These are phyloP conservation scores for Basileuterus tristriatus DNA, from an alignment of 2,797 vertebrate genomes.

Conservation along the genomic window DNA sequence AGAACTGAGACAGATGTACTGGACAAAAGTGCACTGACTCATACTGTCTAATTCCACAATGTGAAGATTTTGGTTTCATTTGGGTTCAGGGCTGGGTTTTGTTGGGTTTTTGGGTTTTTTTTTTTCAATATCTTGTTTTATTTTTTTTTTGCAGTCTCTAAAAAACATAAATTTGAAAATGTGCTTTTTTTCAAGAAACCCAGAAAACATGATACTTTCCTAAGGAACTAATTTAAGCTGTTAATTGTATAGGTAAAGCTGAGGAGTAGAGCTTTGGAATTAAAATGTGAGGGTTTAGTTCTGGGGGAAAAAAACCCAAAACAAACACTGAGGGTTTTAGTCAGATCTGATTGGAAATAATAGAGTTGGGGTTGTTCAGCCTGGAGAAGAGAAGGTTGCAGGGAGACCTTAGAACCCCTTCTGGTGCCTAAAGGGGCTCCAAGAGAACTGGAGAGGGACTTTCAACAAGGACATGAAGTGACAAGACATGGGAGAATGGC, in stretches of 20 bases:
- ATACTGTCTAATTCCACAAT: not conserved
- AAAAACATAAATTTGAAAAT: not conserved
- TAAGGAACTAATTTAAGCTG: not conserved
- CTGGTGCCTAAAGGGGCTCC: not conserved
- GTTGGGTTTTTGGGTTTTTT: not conserved
- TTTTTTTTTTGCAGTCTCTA: not conserved
- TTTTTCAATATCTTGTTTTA: not conserved
- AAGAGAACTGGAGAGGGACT: not conserved
- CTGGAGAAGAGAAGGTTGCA: not conserved
- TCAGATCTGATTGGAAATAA: not conserved
- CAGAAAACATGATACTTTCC: not conserved
- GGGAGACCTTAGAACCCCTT: not conserved
- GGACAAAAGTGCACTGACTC: not conserved
- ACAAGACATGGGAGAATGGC: not conserved
- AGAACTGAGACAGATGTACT: not conserved
- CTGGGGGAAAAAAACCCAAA: not conserved
- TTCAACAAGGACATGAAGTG: not conserved
- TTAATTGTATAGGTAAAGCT: not conserved
- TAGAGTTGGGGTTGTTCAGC: rapidly evolving
- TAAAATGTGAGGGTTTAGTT: not conserved
- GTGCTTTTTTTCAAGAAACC: not conserved
- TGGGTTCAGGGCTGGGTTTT: rapidly evolving
- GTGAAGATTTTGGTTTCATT: not conserved
- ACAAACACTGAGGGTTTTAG: not conserved
- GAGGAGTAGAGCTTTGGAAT: not conserved